Base-by-base conservation (phyloP, 2,113 vertebrate genomes). In the Ifrita kowaldi region DNA sequence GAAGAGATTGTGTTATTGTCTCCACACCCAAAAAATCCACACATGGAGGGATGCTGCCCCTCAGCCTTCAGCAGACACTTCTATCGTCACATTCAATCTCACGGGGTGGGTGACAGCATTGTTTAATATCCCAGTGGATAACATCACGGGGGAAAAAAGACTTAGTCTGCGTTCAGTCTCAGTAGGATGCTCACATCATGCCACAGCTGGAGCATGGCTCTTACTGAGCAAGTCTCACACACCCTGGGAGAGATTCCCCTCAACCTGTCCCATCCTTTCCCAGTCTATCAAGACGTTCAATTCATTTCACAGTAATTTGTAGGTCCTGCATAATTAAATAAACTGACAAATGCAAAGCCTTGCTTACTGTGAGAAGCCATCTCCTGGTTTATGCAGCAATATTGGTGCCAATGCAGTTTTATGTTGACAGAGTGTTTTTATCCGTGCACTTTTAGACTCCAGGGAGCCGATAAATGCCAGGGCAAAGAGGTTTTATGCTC, bases 11-110 rank as follows among this genome's bases (percentile, higher is more conserved):
- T 6, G 26, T 16, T 63, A 27, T 7, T 56, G 27, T 19, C 37
- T 14, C 27, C n/a, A 44, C 20, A 67, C 46, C 20, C 67, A 74
- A 55, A 82, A 83, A 85, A n/a, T 3, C 17, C 74, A 73, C 16
- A 41, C 1, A 0, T 3, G 42, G 35, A 75, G 18, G 33, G 27
- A 67, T 1, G 1, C 1, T 0, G 0, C 49, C 73, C 80, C 65
- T 46, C 80, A 79, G 32, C 39, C 67, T 62, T 57, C 41, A 35
- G 26, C 2, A 75, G 49, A 49, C 52, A 21, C 37, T 49, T 41
- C 13, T 20, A 78, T 55, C 30, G 16, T 28, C 63, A 35, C 15
- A 6, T 24, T 62, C 53, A 37, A 13, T 33, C 57, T 47, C 1
- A 1, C 24, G 32, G 17, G 17, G 4, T 53, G n/a, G 32, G 33